These are phyloP conservation scores for Germaria angustata DNA, from an alignment of 2,888 invertebrate genomes.

Conservation along the genomic window DNA sequence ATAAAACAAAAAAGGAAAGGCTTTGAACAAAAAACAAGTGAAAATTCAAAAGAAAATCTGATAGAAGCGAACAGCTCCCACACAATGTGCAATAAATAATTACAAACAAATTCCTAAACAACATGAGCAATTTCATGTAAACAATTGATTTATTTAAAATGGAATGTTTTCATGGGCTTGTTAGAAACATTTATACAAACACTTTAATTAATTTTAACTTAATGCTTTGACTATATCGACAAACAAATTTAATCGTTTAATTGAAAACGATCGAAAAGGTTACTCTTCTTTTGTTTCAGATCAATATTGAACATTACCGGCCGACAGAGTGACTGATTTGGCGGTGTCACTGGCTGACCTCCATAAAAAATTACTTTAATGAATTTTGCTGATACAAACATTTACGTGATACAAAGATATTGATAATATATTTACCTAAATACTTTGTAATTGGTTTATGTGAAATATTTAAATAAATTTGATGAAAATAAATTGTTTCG, in stretches of 20 bases:
- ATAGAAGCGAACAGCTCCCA: constrained; percentile 13
- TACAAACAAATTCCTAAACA: constrained; percentile 28
- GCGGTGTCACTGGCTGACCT: background rate
- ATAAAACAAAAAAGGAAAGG: constrained; percentile 7
- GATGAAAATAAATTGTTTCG: constrained; percentile 26
- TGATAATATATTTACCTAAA: no score
- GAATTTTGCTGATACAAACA: background rate
- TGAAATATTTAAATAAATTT: background rate
- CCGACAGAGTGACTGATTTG: background rate
- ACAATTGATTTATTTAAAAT: constrained; percentile 31
- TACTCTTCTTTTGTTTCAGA: constrained; percentile 5
- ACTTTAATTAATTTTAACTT: background rate
- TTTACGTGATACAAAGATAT: no score
- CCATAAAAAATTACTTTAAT: constrained; percentile 22
- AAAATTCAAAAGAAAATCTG: constrained; percentile 1
- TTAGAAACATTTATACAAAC: background rate
- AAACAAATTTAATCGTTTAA: constrained; percentile 27
- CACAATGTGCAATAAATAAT: constrained; percentile 13
- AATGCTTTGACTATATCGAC: constrained; percentile 1
- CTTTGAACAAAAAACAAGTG: background rate
- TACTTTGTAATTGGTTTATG: background rate
- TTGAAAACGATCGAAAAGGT: constrained; percentile 38
- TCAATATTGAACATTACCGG: background rate
- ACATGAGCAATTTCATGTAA: constrained; percentile 22
- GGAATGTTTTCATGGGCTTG: background rate